Percentiles rank a stretch among this genome's conserved stretches.
Conservation (phyloP, 2,113 vertebrate species). For the Sula dactylatra region DNA sequence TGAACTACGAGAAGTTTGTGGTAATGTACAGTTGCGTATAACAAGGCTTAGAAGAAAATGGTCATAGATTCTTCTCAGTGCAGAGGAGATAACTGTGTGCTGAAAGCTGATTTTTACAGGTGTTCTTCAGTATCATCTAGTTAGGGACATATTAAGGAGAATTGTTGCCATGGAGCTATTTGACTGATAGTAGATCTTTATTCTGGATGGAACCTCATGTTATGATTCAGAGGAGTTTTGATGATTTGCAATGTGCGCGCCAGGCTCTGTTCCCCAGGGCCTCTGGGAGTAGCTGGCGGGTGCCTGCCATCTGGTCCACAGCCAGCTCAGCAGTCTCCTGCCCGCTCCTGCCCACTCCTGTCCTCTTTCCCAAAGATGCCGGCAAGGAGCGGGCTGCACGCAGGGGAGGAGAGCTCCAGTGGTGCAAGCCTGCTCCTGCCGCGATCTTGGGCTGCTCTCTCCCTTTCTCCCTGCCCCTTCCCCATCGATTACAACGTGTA, state of each 20-base stretch:
- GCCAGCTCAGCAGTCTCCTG: neutral
- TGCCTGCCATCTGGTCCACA: neutral
- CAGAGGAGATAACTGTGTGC: neutral
- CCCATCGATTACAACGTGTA: neutral
- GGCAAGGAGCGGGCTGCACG: rapidly evolving
- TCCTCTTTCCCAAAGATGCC: neutral
- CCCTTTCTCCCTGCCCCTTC: neutral
- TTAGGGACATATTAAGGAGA: neutral
- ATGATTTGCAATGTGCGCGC: rapidly evolving
- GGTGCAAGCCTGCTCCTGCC: neutral
- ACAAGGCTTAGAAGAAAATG: neutral
- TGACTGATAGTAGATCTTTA: neutral
- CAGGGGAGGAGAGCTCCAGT: rapidly evolving
- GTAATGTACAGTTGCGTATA: neutral
- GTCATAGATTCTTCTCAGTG: neutral
- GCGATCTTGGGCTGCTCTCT: rapidly evolving
- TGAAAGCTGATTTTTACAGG: neutral
- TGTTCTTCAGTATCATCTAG: neutral
- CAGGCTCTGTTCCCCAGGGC: neutral
- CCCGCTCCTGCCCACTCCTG: neutral
- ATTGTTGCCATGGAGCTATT: neutral
- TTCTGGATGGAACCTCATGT: rapidly evolving
- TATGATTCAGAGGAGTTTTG: neutral
- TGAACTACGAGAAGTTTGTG: neutral
- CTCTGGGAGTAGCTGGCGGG: neutral